Conservation (phyloP, 2,797 vertebrate genomes). For the Galaxias olidus region DNA sequence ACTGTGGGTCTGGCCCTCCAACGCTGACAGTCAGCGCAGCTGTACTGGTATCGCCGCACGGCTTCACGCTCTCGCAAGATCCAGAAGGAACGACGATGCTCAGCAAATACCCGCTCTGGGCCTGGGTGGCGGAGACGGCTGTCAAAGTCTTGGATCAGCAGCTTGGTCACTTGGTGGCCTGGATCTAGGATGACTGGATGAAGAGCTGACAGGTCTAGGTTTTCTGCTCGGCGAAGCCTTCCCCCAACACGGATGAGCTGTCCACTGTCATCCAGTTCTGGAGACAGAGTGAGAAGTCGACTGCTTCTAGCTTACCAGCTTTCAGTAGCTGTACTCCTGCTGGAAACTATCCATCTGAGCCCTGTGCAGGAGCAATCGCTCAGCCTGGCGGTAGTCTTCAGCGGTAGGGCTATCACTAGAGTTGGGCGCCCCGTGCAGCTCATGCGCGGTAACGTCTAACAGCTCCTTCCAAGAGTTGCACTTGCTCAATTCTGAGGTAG, state of each 20-base stretch:
- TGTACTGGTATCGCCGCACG: no score
- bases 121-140: neutral
- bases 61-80: neutral
- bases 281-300: neutral
- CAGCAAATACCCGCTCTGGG: constrained; percentile 4
- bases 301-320: no score
- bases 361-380: neutral
- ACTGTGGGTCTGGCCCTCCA: neutral
- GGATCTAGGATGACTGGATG: constrained; percentile 14
- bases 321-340: no score
- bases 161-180: neutral
- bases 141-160: constrained; percentile 10
- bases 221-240: no score
- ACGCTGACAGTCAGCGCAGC: no score
- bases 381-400: neutral
- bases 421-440: neutral
- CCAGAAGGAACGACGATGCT: neutral
- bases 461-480: no score
- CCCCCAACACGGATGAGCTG: no score
- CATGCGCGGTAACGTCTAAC: no score
- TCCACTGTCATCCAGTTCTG: neutral
- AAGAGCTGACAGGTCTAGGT: neutral
- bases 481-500: no score
- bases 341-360: no score
- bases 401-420: neutral